These are phyloP conservation scores for Hermodice carunculata DNA, from an alignment of 2,888 invertebrate species.

Conservation along the genomic window DNA sequence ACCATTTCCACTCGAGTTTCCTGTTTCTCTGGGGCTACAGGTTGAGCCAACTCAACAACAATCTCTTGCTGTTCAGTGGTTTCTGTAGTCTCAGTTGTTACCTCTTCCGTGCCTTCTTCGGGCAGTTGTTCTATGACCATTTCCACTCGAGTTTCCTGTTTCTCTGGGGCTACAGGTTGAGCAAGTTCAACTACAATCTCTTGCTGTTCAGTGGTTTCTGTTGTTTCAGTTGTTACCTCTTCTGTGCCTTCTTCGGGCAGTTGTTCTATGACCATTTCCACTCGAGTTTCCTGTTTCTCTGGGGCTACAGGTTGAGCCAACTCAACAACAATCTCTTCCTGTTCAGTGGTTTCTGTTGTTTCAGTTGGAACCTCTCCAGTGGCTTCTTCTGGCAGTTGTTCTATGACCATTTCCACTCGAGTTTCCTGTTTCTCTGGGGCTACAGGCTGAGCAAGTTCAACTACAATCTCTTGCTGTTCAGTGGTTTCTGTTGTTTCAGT, in stretches of 20 bases:
- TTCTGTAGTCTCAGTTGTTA: constrained; percentile 17
- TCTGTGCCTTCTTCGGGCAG: too few species aligned
- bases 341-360: constrained; percentile 24
- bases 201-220: constrained; percentile 34
- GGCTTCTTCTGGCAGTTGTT: constrained; percentile 29
- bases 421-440: constrained; percentile 11
- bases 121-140: constrained; percentile 15
- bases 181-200: constrained; percentile 35
- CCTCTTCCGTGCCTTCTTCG: too few species aligned
- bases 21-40: constrained; percentile 5
- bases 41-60: constrained; percentile 5
- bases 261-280: too few species aligned
- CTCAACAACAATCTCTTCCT: constrained; percentile 31
- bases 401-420: constrained; percentile 2
- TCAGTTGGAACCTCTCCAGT: constrained; percentile 18
- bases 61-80: constrained; percentile 20
- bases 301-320: constrained; percentile 34
- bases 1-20: background rate
- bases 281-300: constrained; percentile 10
- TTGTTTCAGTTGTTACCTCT: constrained; percentile 12
- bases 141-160: constrained; percentile 16
- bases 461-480: constrained; percentile 12
- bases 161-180: constrained; percentile 27
- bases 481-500: background rate
- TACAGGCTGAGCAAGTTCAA: constrained; percentile 11